Percentiles rank a stretch among this genome's conserved stretches.
Conservation (phyloP, 1,140 invertebrate genomes). For the Aphaenogaster rudis region DNA sequence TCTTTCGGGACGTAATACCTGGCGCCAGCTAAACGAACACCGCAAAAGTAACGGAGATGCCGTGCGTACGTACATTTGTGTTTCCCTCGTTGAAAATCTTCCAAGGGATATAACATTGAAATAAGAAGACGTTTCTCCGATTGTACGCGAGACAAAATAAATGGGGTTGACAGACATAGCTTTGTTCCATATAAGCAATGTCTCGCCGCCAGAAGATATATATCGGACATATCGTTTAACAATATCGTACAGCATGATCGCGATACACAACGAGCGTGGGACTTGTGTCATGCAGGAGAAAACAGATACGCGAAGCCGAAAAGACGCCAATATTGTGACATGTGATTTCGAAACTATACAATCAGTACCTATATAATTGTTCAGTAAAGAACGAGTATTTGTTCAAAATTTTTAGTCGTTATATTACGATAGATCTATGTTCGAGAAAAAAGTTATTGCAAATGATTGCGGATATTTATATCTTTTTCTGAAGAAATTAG, state of each 20-base stretch:
- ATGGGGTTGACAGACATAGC: constrained; percentile 31
- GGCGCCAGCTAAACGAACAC: constrained; percentile 32
- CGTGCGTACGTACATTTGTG: constrained; percentile 22
- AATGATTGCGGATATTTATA: not conserved
- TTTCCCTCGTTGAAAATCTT: constrained; percentile 27
- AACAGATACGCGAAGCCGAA: constrained; percentile 9
- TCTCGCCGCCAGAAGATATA: constrained; percentile 36
- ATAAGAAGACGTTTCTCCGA: constrained; percentile 32
- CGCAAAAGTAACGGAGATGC: constrained; percentile 29
- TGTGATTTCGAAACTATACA: constrained; percentile 9
- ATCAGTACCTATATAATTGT: constrained; percentile 11
- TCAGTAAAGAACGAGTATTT: constrained; percentile 8
- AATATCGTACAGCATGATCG: constrained; percentile 52
- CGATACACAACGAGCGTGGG: not conserved
- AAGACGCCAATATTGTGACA: constrained; percentile 27
- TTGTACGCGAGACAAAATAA: constrained; percentile 25
- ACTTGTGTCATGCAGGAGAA: constrained; percentile 14
- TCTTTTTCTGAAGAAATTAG: constrained; percentile 8
- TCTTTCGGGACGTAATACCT: constrained; percentile 51
- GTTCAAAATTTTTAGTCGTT: not conserved
- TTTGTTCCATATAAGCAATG: constrained; percentile 44
- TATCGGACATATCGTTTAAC: constrained; percentile 65
- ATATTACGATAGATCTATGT: not conserved
- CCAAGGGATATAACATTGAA: constrained; percentile 21
- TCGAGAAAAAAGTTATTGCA: not conserved